phyloP scores from a whole-genome alignment of 2,797 vertebrate genomes.

The Phalanger gymnotis region DNA sequence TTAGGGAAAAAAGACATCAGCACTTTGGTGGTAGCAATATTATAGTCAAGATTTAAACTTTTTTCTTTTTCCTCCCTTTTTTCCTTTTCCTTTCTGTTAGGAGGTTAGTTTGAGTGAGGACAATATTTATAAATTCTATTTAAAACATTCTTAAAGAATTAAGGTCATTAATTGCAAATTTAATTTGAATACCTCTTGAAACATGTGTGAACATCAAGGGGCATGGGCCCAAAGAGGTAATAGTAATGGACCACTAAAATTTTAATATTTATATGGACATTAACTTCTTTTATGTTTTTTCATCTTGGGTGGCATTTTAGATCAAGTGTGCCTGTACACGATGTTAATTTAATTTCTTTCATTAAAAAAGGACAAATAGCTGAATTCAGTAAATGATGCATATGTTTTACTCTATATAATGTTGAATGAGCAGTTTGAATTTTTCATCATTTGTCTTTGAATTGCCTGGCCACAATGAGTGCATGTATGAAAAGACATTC shows the following conservation, averaged over 20 bases:
- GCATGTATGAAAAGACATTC: background rate
- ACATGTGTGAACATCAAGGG: background rate
- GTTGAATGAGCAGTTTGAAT: background rate
- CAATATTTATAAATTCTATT: background rate
- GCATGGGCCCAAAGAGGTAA: background rate
- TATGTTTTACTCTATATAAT: background rate
- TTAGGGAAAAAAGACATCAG: slow-evolving; percentile 68
- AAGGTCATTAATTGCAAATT: slow-evolving; percentile 32
- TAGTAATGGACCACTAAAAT: slow-evolving; percentile 25
- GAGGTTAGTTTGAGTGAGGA: background rate
- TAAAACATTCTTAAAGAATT: background rate
- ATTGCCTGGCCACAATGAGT: background rate
- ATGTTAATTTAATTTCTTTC: background rate
- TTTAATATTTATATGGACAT: background rate
- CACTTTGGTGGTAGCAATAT: slow-evolving; percentile 30
- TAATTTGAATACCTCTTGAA: slow-evolving; percentile 25
- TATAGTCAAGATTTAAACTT: background rate
- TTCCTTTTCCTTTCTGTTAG: background rate
- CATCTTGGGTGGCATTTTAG: background rate
- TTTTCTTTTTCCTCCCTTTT: background rate
- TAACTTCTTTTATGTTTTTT: background rate
- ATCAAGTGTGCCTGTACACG: background rate
- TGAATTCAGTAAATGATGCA: background rate
- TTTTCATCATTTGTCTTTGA: background rate
- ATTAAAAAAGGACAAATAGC: background rate